A percentile compares a stretch with the other conserved stretches of the same genome.
Conservation (phyloP, 2,888 invertebrate genomes). For the Panzeria rudis region DNA sequence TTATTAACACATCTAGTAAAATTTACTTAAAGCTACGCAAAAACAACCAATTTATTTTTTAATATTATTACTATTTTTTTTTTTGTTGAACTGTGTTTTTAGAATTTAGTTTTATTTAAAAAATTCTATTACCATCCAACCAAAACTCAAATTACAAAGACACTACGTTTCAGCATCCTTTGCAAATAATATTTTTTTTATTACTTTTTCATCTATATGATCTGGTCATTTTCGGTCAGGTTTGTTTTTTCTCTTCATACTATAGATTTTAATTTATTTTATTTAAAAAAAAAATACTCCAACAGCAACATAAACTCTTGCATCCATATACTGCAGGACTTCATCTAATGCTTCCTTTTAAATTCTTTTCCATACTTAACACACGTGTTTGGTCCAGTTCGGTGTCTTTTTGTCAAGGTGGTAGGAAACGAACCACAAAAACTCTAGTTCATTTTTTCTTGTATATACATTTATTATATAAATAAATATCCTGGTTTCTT, state of each 20-base stretch:
- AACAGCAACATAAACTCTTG: neutral
- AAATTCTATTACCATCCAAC: neutral
- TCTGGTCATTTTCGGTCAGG: constrained; percentile 56
- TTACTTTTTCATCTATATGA: constrained; percentile 39
- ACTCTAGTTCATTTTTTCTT: neutral
- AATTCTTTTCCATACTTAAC: neutral
- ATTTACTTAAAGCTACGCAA: too few relatives aligned
- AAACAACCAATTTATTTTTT: too few relatives aligned
- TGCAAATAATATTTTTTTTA: neutral
- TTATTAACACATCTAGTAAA: too few relatives aligned
- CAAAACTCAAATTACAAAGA: constrained; percentile 61
- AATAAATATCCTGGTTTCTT: constrained; percentile 57
- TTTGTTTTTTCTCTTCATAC: constrained; percentile 26
- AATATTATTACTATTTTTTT: neutral
- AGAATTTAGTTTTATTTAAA: constrained; percentile 4
- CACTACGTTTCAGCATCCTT: constrained; percentile 5
- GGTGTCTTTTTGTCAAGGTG: constrained; percentile 4
- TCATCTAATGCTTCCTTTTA: neutral
- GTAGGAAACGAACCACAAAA: neutral
- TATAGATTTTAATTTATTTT: constrained; percentile 72
- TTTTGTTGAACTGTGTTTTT: neutral
- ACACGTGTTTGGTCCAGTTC: neutral
- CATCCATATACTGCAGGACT: neutral
- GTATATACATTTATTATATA: neutral
- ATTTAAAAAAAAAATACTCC: constrained; percentile 13